Evolutionary conservation across 2,888 invertebrate species (phyloP), one percentile per base, ranked within the genome.

Genomic region (Dryocosmus kuriphilus): DNA sequence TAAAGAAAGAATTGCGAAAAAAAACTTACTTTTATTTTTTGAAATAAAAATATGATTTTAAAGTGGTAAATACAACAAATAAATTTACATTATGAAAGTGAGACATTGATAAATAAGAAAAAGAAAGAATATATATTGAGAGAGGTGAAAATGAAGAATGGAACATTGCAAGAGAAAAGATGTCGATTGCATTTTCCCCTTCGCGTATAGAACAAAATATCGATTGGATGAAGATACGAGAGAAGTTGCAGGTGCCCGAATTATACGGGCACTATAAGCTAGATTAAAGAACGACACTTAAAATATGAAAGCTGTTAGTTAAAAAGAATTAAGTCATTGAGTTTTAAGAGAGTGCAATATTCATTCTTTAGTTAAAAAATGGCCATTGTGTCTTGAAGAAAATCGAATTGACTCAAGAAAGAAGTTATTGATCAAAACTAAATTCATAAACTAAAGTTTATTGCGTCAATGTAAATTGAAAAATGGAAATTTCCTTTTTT

Each of bases 161-260:
- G n/a, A 51, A 19, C n/a, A 51, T 51, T 51, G n/a, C n/a, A n/a
- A 51, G n/a, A 5, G n/a, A n/a, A 51, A 51, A 51, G 6, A 51
- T n/a, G 51, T 51, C n/a, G 51, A 51, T 51, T 51, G 51, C 51
- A n/a, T 51, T 51, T n/a, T 51, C 51, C n/a, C 51, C 7, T n/a
- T 0, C 19, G 38, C 14, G 14, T 38, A 5, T 46, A 6, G 46
- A 46, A 46, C 19, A 55, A 51, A 51, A 51, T n/a, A n/a, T 51
- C 51, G 51, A 51, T 51, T 51, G n/a, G 51, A 14, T 51, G 8
- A 51, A 19, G n/a, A 51, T 51, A n/a, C n/a, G 8, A 19, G 51
- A 11, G 0, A n/a, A 24, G 22, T 22, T 55, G 55, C 24, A 55
- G 22, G 22, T 0, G 9, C 2, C 55, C 11, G 9, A 22, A 55